Percentiles rank a stretch among this genome's conserved stretches.
phyloP scores from a whole-genome alignment of 92 coral and sea anemone genomes.

The Zoanthus gigantus region DNA sequence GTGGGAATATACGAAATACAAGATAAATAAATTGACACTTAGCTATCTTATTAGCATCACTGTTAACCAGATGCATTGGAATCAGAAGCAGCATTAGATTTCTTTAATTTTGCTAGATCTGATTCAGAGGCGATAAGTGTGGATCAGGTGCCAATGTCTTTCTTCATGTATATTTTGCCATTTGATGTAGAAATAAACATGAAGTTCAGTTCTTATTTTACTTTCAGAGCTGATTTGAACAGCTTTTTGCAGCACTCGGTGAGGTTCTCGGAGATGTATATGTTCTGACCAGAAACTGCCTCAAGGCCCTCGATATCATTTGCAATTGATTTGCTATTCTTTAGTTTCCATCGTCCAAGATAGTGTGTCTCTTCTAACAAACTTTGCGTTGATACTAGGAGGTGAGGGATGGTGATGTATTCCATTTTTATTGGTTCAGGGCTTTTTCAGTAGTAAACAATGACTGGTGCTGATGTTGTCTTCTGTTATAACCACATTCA shows the following conservation, averaged over 20 bases:
- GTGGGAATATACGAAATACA: background rate
- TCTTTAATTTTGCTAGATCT: conserved; percentile 11
- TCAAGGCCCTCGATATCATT: conserved; percentile 17
- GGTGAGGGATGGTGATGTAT: conserved; percentile 2
- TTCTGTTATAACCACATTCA: conserved; percentile 8
- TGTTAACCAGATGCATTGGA: conserved; percentile 6
- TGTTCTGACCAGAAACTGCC: background rate
- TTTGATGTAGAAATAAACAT: conserved; percentile 16
- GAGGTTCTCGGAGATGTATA: background rate
- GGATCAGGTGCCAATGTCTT: conserved; percentile 5
- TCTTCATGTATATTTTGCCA: conserved; percentile 13
- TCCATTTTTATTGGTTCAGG: background rate
- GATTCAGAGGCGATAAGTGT: conserved; percentile 9
- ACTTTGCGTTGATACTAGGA: conserved; percentile 1
- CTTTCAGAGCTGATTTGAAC: conserved; percentile 5
- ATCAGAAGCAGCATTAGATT: background rate
- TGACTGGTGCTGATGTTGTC: conserved; percentile 20
- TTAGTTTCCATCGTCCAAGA: conserved; percentile 1
- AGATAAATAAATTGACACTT: background rate
- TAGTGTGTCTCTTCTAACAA: conserved; percentile 13
- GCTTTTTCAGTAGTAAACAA: conserved; percentile 3
- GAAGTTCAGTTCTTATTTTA: background rate
- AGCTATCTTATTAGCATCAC: background rate
- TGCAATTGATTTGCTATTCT: background rate
- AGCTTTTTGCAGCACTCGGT: conserved; percentile 27